Evolutionary conservation across 2,113 vertebrate genomes (phyloP).

Genomic region (Antechinus stuartii): DNA sequence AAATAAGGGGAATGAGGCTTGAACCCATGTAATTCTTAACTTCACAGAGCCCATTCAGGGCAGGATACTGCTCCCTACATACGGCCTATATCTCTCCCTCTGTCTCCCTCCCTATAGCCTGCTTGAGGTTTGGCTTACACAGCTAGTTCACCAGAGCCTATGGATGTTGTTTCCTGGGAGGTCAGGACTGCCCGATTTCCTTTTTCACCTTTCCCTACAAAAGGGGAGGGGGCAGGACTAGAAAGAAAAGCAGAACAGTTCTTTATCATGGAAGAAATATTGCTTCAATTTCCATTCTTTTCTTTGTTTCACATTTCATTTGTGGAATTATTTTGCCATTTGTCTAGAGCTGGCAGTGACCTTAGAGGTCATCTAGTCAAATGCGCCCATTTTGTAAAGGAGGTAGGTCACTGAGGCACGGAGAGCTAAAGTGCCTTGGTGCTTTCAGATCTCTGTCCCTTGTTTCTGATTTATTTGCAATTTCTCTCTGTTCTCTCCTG

Average conservation of each 20-base stretch:
- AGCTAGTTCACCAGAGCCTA: neutral
- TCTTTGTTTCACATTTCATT: neutral
- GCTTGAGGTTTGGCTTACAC: neutral
- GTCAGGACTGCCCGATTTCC: neutral
- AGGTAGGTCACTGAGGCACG: neutral
- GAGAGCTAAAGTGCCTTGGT: neutral
- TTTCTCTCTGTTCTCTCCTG: neutral
- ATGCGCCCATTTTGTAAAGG: neutral
- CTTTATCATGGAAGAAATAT: neutral
- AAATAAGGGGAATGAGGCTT: neutral
- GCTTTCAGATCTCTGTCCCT: neutral
- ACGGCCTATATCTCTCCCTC: accelerated
- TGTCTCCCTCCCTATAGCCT: neutral
- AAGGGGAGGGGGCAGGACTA: neutral
- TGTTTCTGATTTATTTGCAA: neutral
- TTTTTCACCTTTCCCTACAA: neutral
- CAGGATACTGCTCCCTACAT: neutral
- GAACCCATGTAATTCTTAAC: neutral
- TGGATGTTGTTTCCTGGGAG: neutral
- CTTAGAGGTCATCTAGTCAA: neutral
- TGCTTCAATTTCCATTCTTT: neutral
- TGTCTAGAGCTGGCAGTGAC: neutral
- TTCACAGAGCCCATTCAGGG: neutral
- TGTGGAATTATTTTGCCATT: neutral
- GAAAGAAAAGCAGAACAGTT: neutral